Conservation (phyloP, 2,888 invertebrate genomes). For the Drosophila anomelani region DNA sequence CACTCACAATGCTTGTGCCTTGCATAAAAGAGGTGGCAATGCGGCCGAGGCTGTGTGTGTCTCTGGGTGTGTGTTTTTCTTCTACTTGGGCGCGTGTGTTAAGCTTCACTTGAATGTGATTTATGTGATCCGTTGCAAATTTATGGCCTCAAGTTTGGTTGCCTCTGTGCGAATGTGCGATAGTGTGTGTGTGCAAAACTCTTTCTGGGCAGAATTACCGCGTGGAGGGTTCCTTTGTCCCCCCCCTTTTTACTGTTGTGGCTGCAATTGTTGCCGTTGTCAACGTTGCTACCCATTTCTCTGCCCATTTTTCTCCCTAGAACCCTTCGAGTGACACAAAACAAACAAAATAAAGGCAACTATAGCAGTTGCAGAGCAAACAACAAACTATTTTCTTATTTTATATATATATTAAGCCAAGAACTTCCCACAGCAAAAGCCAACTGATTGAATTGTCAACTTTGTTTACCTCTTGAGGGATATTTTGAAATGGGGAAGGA, state of each 20-base stretch:
- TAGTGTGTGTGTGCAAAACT: conserved; percentile 38
- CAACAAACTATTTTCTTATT: conserved; percentile 27
- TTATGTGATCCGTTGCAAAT: conserved; percentile 83
- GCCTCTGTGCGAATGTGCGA: conserved; percentile 35
- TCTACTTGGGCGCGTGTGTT: conserved; percentile 78
- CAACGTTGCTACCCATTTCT: conserved; percentile 18
- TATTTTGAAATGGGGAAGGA: background rate
- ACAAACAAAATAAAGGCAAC: conserved; percentile 47
- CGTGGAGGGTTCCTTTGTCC: conserved; percentile 56
- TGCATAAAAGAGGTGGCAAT: conserved; percentile 21
- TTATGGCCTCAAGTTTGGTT: conserved; percentile 81
- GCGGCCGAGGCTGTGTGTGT: conserved; percentile 12
- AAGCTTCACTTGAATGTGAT: conserved; percentile 84
- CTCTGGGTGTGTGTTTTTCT: conserved; percentile 50
- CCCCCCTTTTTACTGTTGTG: conserved; percentile 44
- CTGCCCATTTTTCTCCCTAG: conserved; percentile 11
- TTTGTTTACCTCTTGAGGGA: conserved; percentile 27
- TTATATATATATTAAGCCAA: conserved; percentile 13
- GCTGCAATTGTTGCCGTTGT: conserved; percentile 60
- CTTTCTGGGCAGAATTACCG: conserved; percentile 69
- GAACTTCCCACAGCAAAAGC: conserved; percentile 38
- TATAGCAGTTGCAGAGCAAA: conserved; percentile 12
- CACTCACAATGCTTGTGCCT: background rate
- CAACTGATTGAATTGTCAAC: conserved; percentile 72
- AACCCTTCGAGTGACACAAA: conserved; percentile 63